Base-by-base conservation (phyloP, 2,888 invertebrate species). In the Glyphotaelius pellucidus region DNA sequence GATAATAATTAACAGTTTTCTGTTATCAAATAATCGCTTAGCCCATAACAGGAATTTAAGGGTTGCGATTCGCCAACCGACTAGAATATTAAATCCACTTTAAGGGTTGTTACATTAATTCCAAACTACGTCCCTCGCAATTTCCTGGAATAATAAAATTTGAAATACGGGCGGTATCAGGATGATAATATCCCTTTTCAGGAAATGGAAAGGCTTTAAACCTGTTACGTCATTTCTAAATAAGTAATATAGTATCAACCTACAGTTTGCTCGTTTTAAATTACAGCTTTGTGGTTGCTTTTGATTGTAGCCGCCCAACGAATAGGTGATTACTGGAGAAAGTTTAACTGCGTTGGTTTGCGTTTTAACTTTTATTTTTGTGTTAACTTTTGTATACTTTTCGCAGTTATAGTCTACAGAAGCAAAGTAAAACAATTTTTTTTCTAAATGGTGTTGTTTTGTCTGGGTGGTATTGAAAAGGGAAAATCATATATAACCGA, bases 131-230 rank as follows among this genome's bases (percentile, higher is more conserved):
- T 90, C 81, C 90, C 52, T 38, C 15, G 80, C 81, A 90, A 90
- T 90, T 90, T 90, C 90, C 90, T 90, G 90, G 31, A n/a, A 42
- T 90, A 90, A 90, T 90, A 90, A 90, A 90, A 90, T 90, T 80
- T 81, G 90, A 90, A 90, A 47, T 47, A 90, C 90, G 81, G 30
- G 42, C 80, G 81, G 15, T 81, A 90, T 90, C 90, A 25, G 31
- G 81, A 90, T 81, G 88, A 89, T 79, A 89, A 89, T 79, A 89
- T 89, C 79, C 88, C 79, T 79, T 25, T 25, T 32, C 32, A 79
- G 79, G 88, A 79, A 89, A 89, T 89, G 79, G 80, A 38, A 89
- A 79, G 35, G 88, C 31, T 11, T 32, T 32, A 80, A 89, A 89
- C 88, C 88, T 89, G 88, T 79, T 38, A 38, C 79, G 25, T 35